phyloP scores from a whole-genome alignment of 2,113 vertebrate genomes.

The Corvus cornix region DNA sequence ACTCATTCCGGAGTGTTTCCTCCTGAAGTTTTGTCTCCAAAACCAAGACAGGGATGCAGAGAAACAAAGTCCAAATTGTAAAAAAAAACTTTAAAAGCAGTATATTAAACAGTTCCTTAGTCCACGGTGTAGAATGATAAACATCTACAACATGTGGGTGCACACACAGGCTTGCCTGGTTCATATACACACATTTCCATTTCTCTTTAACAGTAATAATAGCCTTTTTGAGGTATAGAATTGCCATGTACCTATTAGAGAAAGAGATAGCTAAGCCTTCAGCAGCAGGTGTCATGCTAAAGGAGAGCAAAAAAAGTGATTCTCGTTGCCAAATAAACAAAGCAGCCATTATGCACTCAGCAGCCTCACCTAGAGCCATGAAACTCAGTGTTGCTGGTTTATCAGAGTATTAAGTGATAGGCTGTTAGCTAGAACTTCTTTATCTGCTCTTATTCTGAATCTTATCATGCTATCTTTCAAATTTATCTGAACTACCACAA shows the following conservation, averaged over 20 bases:
- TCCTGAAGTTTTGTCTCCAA: no score
- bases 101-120: background rate
- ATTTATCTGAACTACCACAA: slow-evolving; percentile 44
- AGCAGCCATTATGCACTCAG: slow-evolving; percentile 30
- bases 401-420: background rate
- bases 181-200: background rate
- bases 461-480: slow-evolving; percentile 7
- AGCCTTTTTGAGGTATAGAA: background rate
- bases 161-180: background rate
- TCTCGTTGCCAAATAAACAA: slow-evolving; percentile 18
- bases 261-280: background rate
- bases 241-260: background rate
- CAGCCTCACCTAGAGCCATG: background rate
- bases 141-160: background rate
- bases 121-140: background rate
- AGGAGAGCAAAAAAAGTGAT: background rate
- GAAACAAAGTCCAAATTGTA: background rate
- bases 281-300: background rate
- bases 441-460: slow-evolving; percentile 2
- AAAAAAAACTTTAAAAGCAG: background rate
- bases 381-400: background rate
- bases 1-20: no score
- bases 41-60: background rate
- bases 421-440: slow-evolving; percentile 25
- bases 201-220: background rate